Base-by-base conservation (phyloP, 2,888 invertebrate species). In the Yponomeuta plumbellus region DNA sequence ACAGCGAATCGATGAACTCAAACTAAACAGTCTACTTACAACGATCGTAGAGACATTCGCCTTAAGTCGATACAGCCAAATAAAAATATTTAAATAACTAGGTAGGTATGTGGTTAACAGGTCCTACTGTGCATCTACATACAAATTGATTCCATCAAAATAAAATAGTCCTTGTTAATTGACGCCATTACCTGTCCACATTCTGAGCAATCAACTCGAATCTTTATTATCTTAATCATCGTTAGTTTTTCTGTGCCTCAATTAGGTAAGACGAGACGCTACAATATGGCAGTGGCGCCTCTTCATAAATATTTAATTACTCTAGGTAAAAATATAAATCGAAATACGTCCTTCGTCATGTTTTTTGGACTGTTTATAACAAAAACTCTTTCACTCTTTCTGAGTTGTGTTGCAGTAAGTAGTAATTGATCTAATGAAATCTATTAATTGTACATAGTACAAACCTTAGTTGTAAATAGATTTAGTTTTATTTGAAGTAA, bases 41-140 rank as follows among this genome's bases (percentile, higher is more conserved):
- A 6, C 34, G 34, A 34, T 34, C 34, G 34, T 34, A 34, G 34
- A 34, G 34, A 34, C 34, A 34, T 8, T 34, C 34, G 34, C 34
- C 34, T 34, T 34, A 34, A 34, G 6, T 34, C 34, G 34, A 34
- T 52, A 5, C 17, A 52, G 44, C 44, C 44, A 52, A 52, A 52
- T 17, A 2, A 52, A 52, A 52, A 52, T 52, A 52, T 52, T 52
- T 52, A 52, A 52, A 52, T 52, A 34, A 34, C 34, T 34, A 52
- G 44, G 5, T 34, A 52, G 44, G 5, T 13, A 52, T 52, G 13
- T 52, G 10, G 44, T 52, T 52, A 52, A 52, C 44, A 52, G 44
- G 13, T 52, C 44, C 44, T 52, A 52, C 44, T 52, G 44, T 52
- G 44, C 44, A 52, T 52, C 44, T 52, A 52, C 44, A 52, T 52